Base-by-base conservation (phyloP, 1,140 invertebrate species). In the Rhizoglyphus robini region DNA sequence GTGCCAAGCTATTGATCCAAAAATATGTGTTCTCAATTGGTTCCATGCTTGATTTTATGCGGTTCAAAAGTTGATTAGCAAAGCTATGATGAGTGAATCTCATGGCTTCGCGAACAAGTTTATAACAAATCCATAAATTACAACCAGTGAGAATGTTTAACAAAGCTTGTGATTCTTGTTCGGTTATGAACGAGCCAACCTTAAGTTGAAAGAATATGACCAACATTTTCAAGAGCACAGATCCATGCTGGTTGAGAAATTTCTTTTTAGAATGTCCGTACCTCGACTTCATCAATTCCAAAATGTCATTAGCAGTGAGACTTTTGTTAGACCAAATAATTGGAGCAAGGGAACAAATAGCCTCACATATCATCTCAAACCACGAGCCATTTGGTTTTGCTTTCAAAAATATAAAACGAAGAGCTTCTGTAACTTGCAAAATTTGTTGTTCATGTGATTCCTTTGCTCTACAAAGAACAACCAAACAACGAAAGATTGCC, bases 21-120 rank as follows among this genome's bases (percentile, higher is more conserved):
- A 92, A 92, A 72, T 93, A 86, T 47, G 89, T 82, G 72, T 91
- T 85, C 72, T 96, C 93, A 18, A 88, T 88, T 18, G 67, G 51
- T 47, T 60, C 63, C 18, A 68, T 65, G n/a, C 68, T 68, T 32
- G 46, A 4, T 32, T 64, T 68, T 1, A 75, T 47, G 29, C 65
- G 60, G 25, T 66, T 65, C 63, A 76, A 73, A 8, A 77, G 68
- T 57, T 68, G 67, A 13, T 72, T 64, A 15, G 76, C 77, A 30
- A 77, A 67, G 27, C 70, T 64, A 71, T 76, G 76, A 69, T 79
- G 75, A 25, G 73, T 74, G 71, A 78, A 86, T 77, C 87, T 80
- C 11, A 89, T 81, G 1, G 89, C 88, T 60, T 90, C 88, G 49
- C 91, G 80, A 0, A 85, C 88, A 57, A 96, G 85, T 69, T 87